Percentiles rank a stretch among this genome's conserved stretches.
phyloP scores from a whole-genome alignment of 2,113 vertebrate species.

The Aviceda subcristata region DNA sequence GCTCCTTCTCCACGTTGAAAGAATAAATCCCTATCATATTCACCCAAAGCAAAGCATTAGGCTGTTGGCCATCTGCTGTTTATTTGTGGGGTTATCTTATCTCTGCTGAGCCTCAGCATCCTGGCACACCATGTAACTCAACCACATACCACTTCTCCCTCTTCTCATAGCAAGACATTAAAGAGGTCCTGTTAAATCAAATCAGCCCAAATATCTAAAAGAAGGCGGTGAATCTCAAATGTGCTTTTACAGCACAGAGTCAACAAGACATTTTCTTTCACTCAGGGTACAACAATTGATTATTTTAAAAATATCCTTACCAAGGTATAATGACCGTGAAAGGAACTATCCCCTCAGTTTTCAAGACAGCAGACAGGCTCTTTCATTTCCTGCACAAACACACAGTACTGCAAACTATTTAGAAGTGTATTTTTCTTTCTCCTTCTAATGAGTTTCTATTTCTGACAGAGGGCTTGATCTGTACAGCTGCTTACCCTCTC shows the following conservation, averaged over 20 bases:
- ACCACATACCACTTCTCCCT: background rate
- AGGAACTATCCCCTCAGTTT: background rate
- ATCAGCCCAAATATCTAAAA: conserved; percentile 13
- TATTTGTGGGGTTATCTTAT: conserved; percentile 47
- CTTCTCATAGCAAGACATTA: background rate
- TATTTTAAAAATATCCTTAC: conserved; percentile 55
- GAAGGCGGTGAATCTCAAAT: background rate
- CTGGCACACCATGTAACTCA: background rate
- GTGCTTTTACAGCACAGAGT: conserved; percentile 19
- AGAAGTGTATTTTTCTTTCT: background rate
- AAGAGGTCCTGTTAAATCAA: conserved; percentile 51
- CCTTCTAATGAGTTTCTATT: background rate
- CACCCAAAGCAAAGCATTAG: conserved; percentile 48
- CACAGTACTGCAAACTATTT: background rate
- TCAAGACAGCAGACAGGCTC: background rate
- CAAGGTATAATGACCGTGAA: background rate
- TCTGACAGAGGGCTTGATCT: background rate
- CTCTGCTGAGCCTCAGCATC: conserved; percentile 32
- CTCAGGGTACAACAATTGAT: conserved; percentile 61
- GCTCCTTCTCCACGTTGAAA: conserved; percentile 42
- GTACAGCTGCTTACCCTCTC: too few species aligned
- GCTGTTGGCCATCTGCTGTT: conserved; percentile 52
- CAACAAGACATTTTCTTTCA: conserved; percentile 29
- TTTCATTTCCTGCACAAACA: background rate
- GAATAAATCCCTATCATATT: conserved; percentile 45